Conservation (phyloP, 2,113 vertebrate genomes). For the Mesitornis unicolor region DNA sequence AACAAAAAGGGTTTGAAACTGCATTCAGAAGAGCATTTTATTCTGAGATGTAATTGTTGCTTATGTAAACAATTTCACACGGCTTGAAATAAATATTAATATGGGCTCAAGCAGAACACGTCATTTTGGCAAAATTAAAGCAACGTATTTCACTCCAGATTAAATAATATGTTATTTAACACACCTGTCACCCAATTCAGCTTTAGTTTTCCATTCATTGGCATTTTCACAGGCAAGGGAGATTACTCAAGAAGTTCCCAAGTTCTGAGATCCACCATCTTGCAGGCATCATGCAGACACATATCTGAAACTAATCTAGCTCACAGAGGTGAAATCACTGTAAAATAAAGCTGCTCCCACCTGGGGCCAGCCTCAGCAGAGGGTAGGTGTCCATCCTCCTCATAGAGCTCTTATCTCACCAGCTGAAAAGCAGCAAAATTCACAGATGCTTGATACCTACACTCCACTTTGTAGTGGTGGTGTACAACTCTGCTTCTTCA, state of each 20-base stretch:
- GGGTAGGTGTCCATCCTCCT: not conserved
- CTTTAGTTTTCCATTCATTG: not conserved
- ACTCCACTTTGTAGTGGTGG: not conserved
- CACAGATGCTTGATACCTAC: not conserved
- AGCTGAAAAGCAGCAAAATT: not conserved
- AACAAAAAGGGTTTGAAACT: not conserved
- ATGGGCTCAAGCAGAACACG: not conserved
- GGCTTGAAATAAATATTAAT: not conserved
- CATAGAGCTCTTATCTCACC: not conserved
- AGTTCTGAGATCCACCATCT: not conserved
- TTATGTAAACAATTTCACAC: not conserved
- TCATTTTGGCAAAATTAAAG: not conserved
- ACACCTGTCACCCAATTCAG: not conserved
- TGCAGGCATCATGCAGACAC: not conserved
- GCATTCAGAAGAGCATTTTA: not conserved
- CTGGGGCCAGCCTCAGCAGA: not conserved
- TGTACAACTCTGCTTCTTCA: not conserved
- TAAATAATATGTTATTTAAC: not conserved
- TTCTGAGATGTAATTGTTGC: not conserved
- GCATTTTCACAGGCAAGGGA: not conserved
- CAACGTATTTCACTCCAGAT: not conserved
- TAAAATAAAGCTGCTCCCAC: not conserved
- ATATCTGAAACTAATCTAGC: not conserved
- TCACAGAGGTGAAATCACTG: not conserved
- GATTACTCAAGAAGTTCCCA: not conserved